Evolutionary conservation across 2,113 vertebrate species (phyloP), one percentile per base, ranked within the genome.

Genomic region (Chionomys nivalis): DNA sequence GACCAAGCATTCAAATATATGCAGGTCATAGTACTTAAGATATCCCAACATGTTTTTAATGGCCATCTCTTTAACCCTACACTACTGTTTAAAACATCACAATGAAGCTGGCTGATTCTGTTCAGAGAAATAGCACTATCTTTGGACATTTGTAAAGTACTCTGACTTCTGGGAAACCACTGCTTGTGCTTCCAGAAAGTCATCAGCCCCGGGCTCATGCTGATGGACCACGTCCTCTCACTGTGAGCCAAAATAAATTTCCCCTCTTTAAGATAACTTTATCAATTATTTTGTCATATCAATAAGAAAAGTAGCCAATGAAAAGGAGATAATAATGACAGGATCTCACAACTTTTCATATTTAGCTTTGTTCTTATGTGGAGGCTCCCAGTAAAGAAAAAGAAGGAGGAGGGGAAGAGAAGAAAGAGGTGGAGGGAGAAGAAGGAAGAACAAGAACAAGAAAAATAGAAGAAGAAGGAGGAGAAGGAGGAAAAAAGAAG

Each of bases 381-480:
- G 24, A 28, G 26, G 58, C 26, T 39, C 6, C 5, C 39, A 23
- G 4, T 23, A 0, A 23, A 81, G 10, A 81, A 28, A 5, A 11
- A 66, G 26, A 11, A 14, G 66, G 66, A 68, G 13, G 68, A 19
- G 33, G 2, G n/a, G 36, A 3, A 12, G 31, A 33, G 66, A 26
- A 68, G 1, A 26, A 31, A 6, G 31, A 33, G 31, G 31, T 16
- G 12, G 31, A 49, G 47, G 13, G 31, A 68, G 13, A 7, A 31
- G 26, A 5, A 68, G 31, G 31, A 68, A 14, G 19, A 19, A 52
- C 1, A 79, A 12, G 21, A 11, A 66, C 23, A 63, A 28, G 10
- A 66, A 12, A 0, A 66, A 11, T 9, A 33, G 5, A 7, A 70
- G 0, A 2, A 36, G 2, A 3, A 36, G 33, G 5, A 68, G 5